Base-by-base conservation (phyloP, 2,797 vertebrate species). In the Hypotaenidia okinawae region DNA sequence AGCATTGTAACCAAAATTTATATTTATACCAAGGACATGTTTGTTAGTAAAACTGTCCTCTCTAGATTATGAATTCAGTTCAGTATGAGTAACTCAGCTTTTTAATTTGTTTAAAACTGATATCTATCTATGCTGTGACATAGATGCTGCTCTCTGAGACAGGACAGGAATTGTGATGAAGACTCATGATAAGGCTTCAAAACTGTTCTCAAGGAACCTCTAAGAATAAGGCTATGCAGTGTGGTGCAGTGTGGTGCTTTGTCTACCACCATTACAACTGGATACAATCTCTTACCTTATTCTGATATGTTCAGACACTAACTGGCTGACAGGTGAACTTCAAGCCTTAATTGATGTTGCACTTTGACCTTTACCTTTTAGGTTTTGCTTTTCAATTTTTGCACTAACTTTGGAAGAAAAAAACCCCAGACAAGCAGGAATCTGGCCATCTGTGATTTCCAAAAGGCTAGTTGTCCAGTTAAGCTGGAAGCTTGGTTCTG, bases 321-420 rank as follows among this genome's bases (percentile, higher is more conserved):
- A 54, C 11, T 22, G 12, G 21, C 16, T 49, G 15, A 72, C 25
- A 3, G 43, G 6, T 41, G 24, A 85, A 13, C 11, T 63, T 88
- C 18, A 64, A 2, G 6, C 22, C 30, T 43, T 83, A 83, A 55
- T 9, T 59, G 15, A 47, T 73, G 13, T 33, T 0, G 0, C 3
- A 41, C 13, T 69, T 89, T 33, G 8, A 32, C 18, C 6, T 69
- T n/a, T 57, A 64, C 5, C 2, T 33, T 62, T 14, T 28, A 27
- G 16, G 43, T 16, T 32, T 84, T 68, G 49, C 21, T 68, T 69
- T 69, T 33, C 9, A 69, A 15, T 52, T 52, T 68, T 63, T 75
- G 11, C 47, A 51, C 28, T 51, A 78, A 37, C 16, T 55, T 77
- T 30, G 21, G 16, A 73, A 43, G 21, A 1, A n/a, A 73, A 59